These are phyloP conservation scores for Drosophila nasuta DNA, from an alignment of 1,140 invertebrate genomes.

Conservation along the genomic window DNA sequence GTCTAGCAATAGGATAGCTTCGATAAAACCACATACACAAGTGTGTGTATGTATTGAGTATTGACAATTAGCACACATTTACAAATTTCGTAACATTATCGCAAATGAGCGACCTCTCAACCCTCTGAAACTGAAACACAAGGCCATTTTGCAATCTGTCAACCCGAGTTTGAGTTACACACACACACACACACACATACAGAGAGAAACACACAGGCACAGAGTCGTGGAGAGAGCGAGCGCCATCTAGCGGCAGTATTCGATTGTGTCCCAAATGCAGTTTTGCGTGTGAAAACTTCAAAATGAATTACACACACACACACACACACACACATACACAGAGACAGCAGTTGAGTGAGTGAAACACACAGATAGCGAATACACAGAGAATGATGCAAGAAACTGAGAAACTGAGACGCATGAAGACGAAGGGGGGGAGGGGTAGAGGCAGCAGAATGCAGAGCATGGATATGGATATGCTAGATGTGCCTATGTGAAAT, in stretches of 20 bases:
- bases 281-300: slow-evolving; percentile 55
- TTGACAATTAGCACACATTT: slow-evolving; percentile 12
- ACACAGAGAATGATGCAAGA: not conserved
- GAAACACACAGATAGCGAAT: slow-evolving; percentile 12
- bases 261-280: slow-evolving; percentile 40
- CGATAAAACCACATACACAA: too few species aligned
- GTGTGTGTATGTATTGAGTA: not conserved
- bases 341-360: slow-evolving; percentile 10
- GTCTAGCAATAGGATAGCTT: too few species aligned
- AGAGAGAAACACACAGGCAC: too few species aligned
- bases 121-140: not conserved
- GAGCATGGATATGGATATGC: not conserved
- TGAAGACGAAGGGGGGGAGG: not conserved
- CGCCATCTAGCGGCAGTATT: slow-evolving; percentile 45
- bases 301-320: slow-evolving; percentile 57
- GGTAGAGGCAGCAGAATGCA: not conserved
- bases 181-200: too few species aligned
- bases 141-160: slow-evolving; percentile 12
- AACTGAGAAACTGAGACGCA: not conserved
- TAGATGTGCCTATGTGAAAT: slow-evolving; percentile 17
- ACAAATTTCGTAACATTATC: slow-evolving; percentile 4
- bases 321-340: not conserved
- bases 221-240: not conserved
- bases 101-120: not conserved
- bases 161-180: slow-evolving; percentile 1